Evolutionary conservation across 1,140 invertebrate genomes (phyloP).

Genomic region (Cydia strobilella): DNA sequence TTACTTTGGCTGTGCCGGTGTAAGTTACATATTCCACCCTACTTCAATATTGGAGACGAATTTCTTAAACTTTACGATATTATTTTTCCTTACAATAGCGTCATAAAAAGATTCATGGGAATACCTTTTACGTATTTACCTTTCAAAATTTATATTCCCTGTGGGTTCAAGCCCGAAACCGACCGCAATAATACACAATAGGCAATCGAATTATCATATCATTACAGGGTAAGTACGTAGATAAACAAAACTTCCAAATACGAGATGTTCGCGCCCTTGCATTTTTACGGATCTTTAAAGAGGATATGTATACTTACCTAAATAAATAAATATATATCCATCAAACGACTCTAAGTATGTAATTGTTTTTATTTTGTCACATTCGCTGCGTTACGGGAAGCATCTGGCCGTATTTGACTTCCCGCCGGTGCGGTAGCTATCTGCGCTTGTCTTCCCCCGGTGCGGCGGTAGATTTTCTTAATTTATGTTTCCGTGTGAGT

Average conservation of each 20-base stretch:
- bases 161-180: constrained; percentile 55
- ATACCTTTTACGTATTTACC: constrained; percentile 68
- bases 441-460: no score
- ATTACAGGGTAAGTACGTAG: constrained; percentile 44
- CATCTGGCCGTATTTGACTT: no score
- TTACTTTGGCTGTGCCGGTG: constrained; percentile 7
- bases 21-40: constrained; percentile 43
- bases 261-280: constrained; percentile 9
- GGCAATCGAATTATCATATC: constrained; percentile 72
- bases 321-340: not conserved
- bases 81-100: constrained; percentile 49
- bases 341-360: not conserved
- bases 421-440: no score
- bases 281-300: not conserved
- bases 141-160: constrained; percentile 72
- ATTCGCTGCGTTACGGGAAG: no score
- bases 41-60: constrained; percentile 43
- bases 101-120: constrained; percentile 61
- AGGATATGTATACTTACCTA: not conserved
- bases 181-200: constrained; percentile 65
- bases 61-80: constrained; percentile 39
- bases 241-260: constrained; percentile 41
- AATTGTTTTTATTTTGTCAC: not conserved
- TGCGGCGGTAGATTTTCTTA: no score
- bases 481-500: no score